Base-by-base conservation (phyloP, 2,113 vertebrate genomes). In the Myodes glareolus region DNA sequence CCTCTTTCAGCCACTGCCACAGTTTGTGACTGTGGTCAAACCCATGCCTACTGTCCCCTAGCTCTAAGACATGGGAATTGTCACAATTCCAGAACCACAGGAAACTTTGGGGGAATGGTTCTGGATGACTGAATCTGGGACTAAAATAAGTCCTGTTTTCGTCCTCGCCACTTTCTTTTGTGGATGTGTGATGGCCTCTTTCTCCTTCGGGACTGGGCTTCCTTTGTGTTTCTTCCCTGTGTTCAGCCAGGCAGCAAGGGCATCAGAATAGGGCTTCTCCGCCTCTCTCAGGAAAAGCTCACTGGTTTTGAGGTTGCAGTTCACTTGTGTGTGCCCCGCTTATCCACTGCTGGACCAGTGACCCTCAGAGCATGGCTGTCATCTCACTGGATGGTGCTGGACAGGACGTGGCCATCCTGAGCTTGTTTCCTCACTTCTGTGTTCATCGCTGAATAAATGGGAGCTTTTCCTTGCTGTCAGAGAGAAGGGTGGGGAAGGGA, bases 391-490 rank as follows among this genome's bases (percentile, higher is more conserved):
- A 68, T 52, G 94, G 45, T 45, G 81, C 13, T n/a, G n/a, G 3
- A 42, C 42, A 94, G 91, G 47, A 77, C 67, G 82, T 45, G 25
- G 61, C 86, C 72, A 65, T 36, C 19, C 17, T 31, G 27, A 50
- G 33, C 81, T 81, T n/a, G 25, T n/a, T 65, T 39, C 36, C 77
- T 23, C 85, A 77, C 29, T n/a, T 90, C 67, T 27, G 45, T 91
- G 55, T 84, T 92, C 85, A 86, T 96, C 92, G 89, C 95, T 94
- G 82, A 94, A 92, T 96, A 94, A 94, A 73, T 86, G 91, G 75
- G 92, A 94, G 47, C 77, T 42, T 61, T 76, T 96, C 77, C n/a
- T 72, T 95, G 88, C 92, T 94, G 3, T 42, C 7, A 80, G 77
- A 87, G 36, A 36, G 47, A 85, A 77, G 29, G 4, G 1, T 68